Conservation (phyloP, 1,140 invertebrate genomes). For the Drosophila suzukii region DNA sequence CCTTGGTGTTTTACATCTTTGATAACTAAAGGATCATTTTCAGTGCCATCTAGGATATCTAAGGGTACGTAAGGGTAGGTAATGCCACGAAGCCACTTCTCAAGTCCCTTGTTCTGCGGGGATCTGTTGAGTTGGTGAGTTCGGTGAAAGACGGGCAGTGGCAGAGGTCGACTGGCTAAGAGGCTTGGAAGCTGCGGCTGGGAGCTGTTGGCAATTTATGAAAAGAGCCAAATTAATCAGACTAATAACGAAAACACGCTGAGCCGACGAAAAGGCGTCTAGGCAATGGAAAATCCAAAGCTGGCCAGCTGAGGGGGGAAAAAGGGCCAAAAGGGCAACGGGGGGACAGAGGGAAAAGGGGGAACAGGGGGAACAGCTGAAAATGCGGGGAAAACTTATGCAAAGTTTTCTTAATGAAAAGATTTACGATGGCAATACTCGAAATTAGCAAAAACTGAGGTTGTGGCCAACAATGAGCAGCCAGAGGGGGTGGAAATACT, state of each 20-base stretch:
- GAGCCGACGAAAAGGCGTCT: slow-evolving; percentile 62
- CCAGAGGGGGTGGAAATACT: slow-evolving; percentile 28
- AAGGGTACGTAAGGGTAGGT: neutral
- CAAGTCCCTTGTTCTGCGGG: slow-evolving; percentile 35
- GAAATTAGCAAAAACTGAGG: slow-evolving; percentile 83
- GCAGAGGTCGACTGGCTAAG: slow-evolving; percentile 21
- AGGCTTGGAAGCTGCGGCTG: slow-evolving; percentile 61
- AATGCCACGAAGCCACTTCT: neutral
- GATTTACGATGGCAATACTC: slow-evolving; percentile 84
- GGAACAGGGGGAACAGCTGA: slow-evolving; percentile 12
- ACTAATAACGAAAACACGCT: slow-evolving; percentile 84
- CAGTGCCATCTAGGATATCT: neutral
- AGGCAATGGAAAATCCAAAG: slow-evolving; percentile 39
- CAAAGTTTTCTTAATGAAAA: slow-evolving; percentile 84
- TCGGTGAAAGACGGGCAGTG: slow-evolving; percentile 15
- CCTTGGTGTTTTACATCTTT: neutral
- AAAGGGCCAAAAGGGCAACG: neutral
- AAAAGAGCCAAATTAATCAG: slow-evolving; percentile 85
- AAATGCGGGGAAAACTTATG: slow-evolving; percentile 69
- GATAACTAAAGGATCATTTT: neutral
- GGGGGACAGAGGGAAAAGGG: slow-evolving; percentile 8
- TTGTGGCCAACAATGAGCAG: slow-evolving; percentile 74
- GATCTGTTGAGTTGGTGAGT: slow-evolving; percentile 30
- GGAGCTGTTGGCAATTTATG: slow-evolving; percentile 84
- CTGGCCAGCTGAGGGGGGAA: slow-evolving; percentile 16